Evolutionary conservation across 2,113 vertebrate species (phyloP).

Genomic region (Chaenocephalus aceratus): DNA sequence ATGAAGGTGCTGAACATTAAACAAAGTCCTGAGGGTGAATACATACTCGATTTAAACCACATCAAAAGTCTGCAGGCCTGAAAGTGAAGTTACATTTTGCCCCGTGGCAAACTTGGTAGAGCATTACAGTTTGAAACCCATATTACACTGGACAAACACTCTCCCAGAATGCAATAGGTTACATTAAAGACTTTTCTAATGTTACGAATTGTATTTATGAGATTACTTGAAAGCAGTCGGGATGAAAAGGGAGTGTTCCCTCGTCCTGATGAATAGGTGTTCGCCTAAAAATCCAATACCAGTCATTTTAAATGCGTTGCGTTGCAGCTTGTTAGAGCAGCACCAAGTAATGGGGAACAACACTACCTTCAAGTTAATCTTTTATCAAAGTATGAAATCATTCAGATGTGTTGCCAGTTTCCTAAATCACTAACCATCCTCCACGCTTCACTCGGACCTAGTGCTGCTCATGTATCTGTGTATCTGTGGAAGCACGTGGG

Average conservation of each 20-base stretch:
- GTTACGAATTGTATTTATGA: no score
- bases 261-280: no score
- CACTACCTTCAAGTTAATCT: constrained; percentile 12
- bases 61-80: no score
- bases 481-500: constrained; percentile 64
- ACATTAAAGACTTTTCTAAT: background rate
- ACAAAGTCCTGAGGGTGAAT: no score
- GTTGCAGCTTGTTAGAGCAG: constrained; percentile 12
- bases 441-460: constrained; percentile 16
- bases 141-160: no score
- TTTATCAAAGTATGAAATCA: constrained; percentile 37
- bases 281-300: background rate
- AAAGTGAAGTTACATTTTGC: no score
- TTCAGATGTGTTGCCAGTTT: constrained; percentile 19
- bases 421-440: background rate
- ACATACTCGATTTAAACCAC: no score
- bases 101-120: no score
- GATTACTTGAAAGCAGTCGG: no score
- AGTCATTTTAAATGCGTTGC: background rate
- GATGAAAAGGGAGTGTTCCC: no score
- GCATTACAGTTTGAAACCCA: no score
- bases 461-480: constrained; percentile 28
- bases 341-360: background rate
- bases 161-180: background rate
- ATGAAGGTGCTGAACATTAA: no score